phyloP scores from a whole-genome alignment of 2,113 vertebrate genomes.

The Eleginops maclovinus region DNA sequence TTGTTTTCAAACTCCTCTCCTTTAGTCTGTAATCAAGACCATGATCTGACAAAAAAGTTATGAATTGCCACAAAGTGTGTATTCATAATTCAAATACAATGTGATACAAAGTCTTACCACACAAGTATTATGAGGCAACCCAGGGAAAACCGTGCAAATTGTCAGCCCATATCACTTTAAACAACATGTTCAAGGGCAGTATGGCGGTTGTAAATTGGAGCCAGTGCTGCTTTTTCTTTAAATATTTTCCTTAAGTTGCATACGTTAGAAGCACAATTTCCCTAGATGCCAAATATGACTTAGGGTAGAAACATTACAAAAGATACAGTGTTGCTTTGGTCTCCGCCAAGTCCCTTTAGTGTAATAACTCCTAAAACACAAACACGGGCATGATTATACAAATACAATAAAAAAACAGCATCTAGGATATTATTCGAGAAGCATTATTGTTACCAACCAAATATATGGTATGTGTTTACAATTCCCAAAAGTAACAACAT shows the following conservation, averaged over 20 bases:
- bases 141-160: too few species aligned
- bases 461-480: conserved; percentile 2
- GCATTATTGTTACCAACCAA: conserved; percentile 4
- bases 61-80: not conserved
- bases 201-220: not conserved
- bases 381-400: not conserved
- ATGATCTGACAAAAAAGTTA: not conserved
- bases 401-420: not conserved
- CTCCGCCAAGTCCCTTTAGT: not conserved
- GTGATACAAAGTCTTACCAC: not conserved
- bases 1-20: not conserved
- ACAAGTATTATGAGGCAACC: not conserved
- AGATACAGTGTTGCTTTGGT: not conserved
- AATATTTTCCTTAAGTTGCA: not conserved
- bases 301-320: not conserved
- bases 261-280: not conserved
- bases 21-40: not conserved
- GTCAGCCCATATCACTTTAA: conserved; percentile 2
- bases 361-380: conserved; percentile 15
- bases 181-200: not conserved
- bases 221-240: not conserved
- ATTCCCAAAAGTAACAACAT: conserved; percentile 5
- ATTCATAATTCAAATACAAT: conserved; percentile 26
- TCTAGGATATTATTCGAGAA: conserved; percentile 1
- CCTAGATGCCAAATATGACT: not conserved